phyloP scores from a whole-genome alignment of 2,113 vertebrate genomes.

The Baryphthengus martii region DNA sequence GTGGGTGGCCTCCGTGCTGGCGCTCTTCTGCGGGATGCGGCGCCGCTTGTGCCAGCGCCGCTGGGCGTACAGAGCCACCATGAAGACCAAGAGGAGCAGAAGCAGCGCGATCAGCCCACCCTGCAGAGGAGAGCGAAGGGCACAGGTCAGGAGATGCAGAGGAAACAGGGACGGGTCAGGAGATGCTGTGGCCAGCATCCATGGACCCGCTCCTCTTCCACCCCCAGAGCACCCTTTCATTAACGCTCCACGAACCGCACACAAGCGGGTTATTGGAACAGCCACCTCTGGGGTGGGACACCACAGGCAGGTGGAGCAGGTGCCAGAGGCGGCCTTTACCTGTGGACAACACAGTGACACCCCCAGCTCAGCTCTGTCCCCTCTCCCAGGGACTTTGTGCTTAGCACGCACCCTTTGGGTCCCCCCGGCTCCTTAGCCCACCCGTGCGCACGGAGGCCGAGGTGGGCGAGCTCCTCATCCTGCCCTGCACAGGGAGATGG shows the following conservation, averaged over 20 bases:
- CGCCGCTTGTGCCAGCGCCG: slow-evolving; percentile 93
- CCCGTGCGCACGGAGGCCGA: fast-evolving
- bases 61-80: slow-evolving; percentile 90
- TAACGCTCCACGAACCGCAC: fast-evolving
- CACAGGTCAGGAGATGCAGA: not conserved
- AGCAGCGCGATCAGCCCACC: slow-evolving; percentile 94
- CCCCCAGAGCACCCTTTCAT: not conserved
- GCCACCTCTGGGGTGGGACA: not conserved
- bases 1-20: slow-evolving; percentile 95
- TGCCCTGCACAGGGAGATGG: fast-evolving
- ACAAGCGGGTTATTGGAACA: fast-evolving
- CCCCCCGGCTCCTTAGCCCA: too few relatives aligned
- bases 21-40: slow-evolving; percentile 92
- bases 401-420: not conserved
- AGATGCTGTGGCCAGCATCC: not conserved
- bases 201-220: fast-evolving
- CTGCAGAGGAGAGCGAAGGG: slow-evolving; percentile 64
- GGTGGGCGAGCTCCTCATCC: not conserved
- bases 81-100: slow-evolving; percentile 91
- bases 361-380: not conserved
- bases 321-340: not conserved
- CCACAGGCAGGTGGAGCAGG: not conserved
- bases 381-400: not conserved
- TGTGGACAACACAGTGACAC: not conserved
- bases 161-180: too few relatives aligned